phyloP scores from a whole-genome alignment of 1,140 invertebrate genomes.

The Onthophagus taurus region DNA sequence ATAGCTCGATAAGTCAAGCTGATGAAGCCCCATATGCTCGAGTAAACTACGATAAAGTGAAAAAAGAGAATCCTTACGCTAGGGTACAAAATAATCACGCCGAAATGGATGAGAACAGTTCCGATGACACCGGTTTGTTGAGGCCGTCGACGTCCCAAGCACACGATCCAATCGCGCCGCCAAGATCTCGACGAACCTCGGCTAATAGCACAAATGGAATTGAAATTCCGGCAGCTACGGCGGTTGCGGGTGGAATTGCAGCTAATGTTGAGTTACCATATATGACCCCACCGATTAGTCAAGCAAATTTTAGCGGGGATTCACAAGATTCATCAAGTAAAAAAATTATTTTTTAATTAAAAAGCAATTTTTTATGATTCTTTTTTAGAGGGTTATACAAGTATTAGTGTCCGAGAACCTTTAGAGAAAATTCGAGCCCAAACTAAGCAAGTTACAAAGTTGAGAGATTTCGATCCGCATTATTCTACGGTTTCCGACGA shows the following conservation, averaged over 20 bases:
- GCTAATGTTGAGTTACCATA: conserved; percentile 82
- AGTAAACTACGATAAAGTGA: conserved; percentile 46
- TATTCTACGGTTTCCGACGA: conserved; percentile 79
- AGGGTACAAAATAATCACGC: conserved; percentile 42
- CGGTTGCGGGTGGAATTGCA: conserved; percentile 71
- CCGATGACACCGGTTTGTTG: conserved; percentile 2
- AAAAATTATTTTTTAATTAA: conserved; percentile 1
- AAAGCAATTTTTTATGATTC: conserved; percentile 8
- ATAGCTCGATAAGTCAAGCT: conserved; percentile 49
- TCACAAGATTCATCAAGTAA: conserved; percentile 73
- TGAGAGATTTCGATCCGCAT: conserved; percentile 55
- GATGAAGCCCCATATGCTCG: conserved; percentile 51
- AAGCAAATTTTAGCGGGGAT: conserved; percentile 70
- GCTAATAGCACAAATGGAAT: conserved; percentile 38
- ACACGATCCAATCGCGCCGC: conserved; percentile 22
- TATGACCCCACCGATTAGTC: conserved; percentile 71
- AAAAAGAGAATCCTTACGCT: conserved; percentile 57
- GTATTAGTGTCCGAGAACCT: conserved; percentile 81
- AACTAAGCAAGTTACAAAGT: conserved; percentile 40
- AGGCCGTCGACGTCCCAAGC: conserved; percentile 7
- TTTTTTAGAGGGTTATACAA: conserved; percentile 73
- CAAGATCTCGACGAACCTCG: conserved; percentile 43
- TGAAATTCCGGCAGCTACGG: conserved; percentile 66
- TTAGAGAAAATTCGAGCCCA: conserved; percentile 60
- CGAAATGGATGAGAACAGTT: conserved; percentile 9